A percentile compares a stretch with the other conserved stretches of the same genome.
Evolutionary conservation across 2,113 vertebrate species (phyloP).

Genomic region (Ceyx cyanopectus): DNA sequence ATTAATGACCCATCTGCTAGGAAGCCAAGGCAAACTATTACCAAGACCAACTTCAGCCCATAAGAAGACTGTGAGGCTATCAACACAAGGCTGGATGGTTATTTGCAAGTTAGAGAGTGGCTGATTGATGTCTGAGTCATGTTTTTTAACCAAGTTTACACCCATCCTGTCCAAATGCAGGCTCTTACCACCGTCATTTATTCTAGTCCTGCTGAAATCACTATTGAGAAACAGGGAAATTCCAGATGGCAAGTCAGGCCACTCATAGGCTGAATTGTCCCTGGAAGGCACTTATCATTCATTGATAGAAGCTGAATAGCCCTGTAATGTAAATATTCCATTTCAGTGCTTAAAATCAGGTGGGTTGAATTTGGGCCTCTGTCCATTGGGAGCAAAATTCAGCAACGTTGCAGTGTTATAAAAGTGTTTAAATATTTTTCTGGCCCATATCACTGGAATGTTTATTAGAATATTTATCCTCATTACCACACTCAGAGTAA

Average conservation of each 20-base stretch:
- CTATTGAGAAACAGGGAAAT: neutral
- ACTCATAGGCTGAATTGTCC: neutral
- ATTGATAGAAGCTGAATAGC: neutral
- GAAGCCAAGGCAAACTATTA: neutral
- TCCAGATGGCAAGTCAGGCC: constrained; percentile 27
- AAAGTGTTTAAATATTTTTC: neutral
- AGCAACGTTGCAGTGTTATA: neutral
- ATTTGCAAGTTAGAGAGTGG: neutral
- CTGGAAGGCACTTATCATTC: neutral
- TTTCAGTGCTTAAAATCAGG: neutral
- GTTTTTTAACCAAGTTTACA: neutral
- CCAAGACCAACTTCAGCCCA: neutral
- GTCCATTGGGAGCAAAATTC: neutral
- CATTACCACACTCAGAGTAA: neutral
- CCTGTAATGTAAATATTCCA: neutral
- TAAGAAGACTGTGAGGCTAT: neutral
- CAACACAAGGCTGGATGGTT: neutral
- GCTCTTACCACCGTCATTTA: neutral
- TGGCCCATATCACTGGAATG: neutral
- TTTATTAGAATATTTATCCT: neutral
- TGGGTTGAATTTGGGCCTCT: neutral
- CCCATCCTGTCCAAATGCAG: neutral
- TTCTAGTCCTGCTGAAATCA: neutral
- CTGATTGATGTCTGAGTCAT: neutral
- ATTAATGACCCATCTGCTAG: constrained; percentile 44